A percentile compares a stretch with the other conserved stretches of the same genome.
Conservation (phyloP, 2,797 vertebrate genomes). For the Syndactyla subalaris region DNA sequence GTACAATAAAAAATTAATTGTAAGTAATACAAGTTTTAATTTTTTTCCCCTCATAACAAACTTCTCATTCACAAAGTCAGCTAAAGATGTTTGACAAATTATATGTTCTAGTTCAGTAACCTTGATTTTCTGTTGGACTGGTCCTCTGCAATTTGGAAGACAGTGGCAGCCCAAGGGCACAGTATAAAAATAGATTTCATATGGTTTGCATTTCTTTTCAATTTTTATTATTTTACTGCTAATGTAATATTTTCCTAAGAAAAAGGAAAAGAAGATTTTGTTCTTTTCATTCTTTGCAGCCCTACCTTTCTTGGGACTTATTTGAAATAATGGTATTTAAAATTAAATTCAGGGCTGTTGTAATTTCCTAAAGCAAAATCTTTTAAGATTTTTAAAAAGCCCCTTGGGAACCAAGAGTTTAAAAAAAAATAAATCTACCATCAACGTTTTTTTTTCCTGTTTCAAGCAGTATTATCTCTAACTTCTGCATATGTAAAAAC, state of each 20-base stretch:
- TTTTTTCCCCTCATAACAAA: not conserved
- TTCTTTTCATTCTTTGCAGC: not conserved
- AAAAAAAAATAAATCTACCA: not conserved
- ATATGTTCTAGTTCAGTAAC: not conserved
- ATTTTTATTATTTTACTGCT: constrained; percentile 40
- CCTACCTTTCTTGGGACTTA: constrained; percentile 16
- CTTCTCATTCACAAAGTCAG: constrained; percentile 1
- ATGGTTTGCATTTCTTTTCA: constrained; percentile 19
- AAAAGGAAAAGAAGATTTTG: not conserved
- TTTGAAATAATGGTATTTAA: constrained; percentile 25
- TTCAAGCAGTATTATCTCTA: not conserved
- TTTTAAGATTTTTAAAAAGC: constrained; percentile 8
- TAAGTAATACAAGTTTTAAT: not conserved
- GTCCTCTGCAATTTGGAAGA: not conserved
- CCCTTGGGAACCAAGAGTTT: not conserved
- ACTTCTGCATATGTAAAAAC: constrained; percentile 30
- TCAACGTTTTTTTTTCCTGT: not conserved
- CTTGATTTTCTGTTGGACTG: constrained; percentile 2
- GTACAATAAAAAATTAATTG: not conserved
- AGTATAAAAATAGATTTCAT: constrained; percentile 21
- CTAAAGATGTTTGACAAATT: not conserved
- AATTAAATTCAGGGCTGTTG: not conserved
- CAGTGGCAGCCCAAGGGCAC: not conserved
- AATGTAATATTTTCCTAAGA: constrained; percentile 8
- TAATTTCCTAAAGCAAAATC: constrained; percentile 51